Base-by-base conservation (phyloP, 2,113 vertebrate species). In the Calyptomena viridis region DNA sequence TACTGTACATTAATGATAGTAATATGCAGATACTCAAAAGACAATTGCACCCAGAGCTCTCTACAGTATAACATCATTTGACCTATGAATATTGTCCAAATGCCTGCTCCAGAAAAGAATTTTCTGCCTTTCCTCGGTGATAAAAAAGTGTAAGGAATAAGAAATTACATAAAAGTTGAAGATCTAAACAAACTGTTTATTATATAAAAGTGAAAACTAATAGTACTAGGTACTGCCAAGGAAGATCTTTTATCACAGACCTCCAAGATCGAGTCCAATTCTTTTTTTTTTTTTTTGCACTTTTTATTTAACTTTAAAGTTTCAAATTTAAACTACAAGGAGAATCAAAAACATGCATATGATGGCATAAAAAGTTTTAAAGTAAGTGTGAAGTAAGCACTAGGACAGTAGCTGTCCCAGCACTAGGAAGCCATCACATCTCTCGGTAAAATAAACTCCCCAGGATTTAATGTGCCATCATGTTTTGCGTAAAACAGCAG, bases 1-100 rank as follows among this genome's bases (percentile, higher is more conserved):
- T 15, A 46, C 4, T 3, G 6, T 22, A 50, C 16, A 18, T 6
- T 33, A 77, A 56, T 11, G 27, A 77, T 1, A 50, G 6, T 2
- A 13, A 75, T 31, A 82, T 14, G 18, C 39, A 88, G 28, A 63
- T 63, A 76, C 15, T 39, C 24, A 30, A 58, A 86, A 42, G 39
- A 42, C 10, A 33, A 63, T 3, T 42, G 49, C 23, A 79, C 25
- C 39, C 28, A 67, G 11, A 74, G 6, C 25, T 16, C 73, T 66
- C 19, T 56, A 27, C 1, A 0, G 8, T 11, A 40, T 40, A n/a
- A 33, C 3, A 56, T 28, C 39, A 27, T 59, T 15, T 55, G 6
- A 75, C 5, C 12, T 35, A 11, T 56, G 79, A 42, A 13, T 40
- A 35, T 35, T 52, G 23, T 7, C n/a, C 52, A 87, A 79, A 62